A percentile compares a stretch with the other conserved stretches of the same genome.
phyloP scores from a whole-genome alignment of 2,113 vertebrate genomes.

The Prionailurus viverrinus region DNA sequence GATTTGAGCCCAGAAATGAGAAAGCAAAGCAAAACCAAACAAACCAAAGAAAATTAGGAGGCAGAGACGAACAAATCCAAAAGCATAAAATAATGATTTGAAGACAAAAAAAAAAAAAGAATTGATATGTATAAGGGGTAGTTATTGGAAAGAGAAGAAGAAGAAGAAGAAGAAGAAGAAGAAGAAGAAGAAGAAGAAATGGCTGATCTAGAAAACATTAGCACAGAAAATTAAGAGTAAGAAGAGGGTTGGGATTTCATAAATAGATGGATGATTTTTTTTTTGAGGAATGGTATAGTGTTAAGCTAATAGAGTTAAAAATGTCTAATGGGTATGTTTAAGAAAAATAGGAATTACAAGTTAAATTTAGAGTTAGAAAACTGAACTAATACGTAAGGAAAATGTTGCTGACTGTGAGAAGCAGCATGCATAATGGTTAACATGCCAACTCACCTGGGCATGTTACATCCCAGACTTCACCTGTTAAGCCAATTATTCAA shows the following conservation, averaged over 20 bases:
- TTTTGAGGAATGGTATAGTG: neutral
- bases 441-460: neutral
- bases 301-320: slow-evolving; percentile 4
- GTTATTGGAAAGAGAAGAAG: neutral
- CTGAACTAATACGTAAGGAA: neutral
- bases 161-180: neutral
- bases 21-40: neutral
- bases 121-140: neutral
- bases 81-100: slow-evolving; percentile 23
- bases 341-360: slow-evolving; percentile 11
- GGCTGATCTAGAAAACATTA: neutral
- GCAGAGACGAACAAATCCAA: neutral
- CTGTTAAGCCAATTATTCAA: neutral
- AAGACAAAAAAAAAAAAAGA: neutral
- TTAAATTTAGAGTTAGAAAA: slow-evolving; percentile 31
- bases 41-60: slow-evolving; percentile 55
- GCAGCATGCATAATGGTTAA: neutral
- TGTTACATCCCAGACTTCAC: neutral
- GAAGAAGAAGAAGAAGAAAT: neutral
- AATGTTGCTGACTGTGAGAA: neutral
- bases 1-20: slow-evolving; percentile 45
- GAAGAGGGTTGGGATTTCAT: neutral
- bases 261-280: neutral
- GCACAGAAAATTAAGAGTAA: slow-evolving; percentile 12
- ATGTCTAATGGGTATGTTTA: neutral